Conservation (phyloP, 2,797 vertebrate genomes). For the Etheostoma nigrum region DNA sequence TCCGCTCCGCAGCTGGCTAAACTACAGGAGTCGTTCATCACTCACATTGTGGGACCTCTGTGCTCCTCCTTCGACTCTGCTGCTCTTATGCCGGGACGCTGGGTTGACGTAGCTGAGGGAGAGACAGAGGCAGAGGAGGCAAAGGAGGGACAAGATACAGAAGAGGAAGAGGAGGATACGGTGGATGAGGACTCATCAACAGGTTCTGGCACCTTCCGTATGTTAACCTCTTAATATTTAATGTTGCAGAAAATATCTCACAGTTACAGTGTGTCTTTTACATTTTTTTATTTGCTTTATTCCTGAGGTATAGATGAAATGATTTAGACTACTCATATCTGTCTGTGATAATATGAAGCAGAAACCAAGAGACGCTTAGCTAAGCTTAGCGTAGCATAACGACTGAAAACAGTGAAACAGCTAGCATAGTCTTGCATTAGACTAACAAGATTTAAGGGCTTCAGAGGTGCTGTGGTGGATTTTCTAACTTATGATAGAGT, state of each 20-base stretch:
- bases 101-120: constrained; percentile 87
- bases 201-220: constrained; percentile 85
- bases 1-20: constrained; percentile 96
- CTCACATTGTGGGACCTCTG: constrained; percentile 97
- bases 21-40: constrained; percentile 98
- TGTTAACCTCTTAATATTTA: constrained; percentile 44
- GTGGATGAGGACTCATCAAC: constrained; percentile 87
- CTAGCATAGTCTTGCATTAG: not conserved
- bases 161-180: constrained; percentile 72
- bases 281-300: not conserved
- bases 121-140: constrained; percentile 75
- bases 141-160: constrained; percentile 64
- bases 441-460: not conserved
- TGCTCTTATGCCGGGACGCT: constrained; percentile 95
- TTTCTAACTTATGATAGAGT: not conserved
- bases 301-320: not conserved
- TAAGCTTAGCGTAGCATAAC: not conserved
- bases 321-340: not conserved
- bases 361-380: not conserved
- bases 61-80: constrained; percentile 95
- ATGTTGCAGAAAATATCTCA: not conserved
- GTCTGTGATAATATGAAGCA: not conserved
- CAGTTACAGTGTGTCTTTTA: not conserved
- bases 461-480: not conserved
- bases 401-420: not conserved